phyloP scores from a whole-genome alignment of 1,140 invertebrate species.

The Caenorhabditis remanei region DNA sequence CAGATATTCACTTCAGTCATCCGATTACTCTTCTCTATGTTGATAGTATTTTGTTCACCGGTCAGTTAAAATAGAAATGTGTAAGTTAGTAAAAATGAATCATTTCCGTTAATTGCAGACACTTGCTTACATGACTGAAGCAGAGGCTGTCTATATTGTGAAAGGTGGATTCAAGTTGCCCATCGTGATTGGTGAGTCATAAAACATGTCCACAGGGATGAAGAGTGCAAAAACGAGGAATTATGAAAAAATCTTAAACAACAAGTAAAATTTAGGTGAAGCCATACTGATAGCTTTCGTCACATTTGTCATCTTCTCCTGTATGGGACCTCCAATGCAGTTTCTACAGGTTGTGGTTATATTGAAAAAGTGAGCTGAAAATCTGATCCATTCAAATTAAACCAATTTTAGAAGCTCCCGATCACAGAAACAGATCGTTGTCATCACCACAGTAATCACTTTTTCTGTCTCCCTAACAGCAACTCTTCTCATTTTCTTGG shows the following conservation, averaged over 20 bases:
- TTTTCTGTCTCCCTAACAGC: not conserved
- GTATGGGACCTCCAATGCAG: conserved; percentile 24
- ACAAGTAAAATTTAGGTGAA: not conserved
- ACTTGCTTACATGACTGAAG: conserved; percentile 13
- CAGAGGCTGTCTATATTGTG: conserved; percentile 21
- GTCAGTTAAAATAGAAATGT: not conserved
- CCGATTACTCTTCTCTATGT: not conserved
- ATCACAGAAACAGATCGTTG: conserved; percentile 2
- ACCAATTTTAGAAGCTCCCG: not conserved
- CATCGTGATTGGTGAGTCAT: conserved; percentile 23
- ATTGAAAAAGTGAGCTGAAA: not conserved
- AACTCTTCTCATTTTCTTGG: not conserved
- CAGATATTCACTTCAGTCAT: not conserved
- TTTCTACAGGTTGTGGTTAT: conserved; percentile 4
- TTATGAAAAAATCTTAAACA: too few relatives aligned
- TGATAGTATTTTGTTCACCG: conserved; percentile 10
- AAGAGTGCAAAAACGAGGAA: too few relatives aligned
- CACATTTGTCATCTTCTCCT: conserved; percentile 34
- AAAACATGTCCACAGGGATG: too few relatives aligned
- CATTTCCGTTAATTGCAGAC: not conserved
- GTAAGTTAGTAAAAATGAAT: too few relatives aligned
- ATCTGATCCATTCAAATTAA: too few relatives aligned
- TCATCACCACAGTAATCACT: not conserved
- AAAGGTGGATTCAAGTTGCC: conserved; percentile 14
- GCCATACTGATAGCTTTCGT: conserved; percentile 12